Conservation (phyloP, 2,113 vertebrate genomes). For the Cyprinodon brontotheroides region DNA sequence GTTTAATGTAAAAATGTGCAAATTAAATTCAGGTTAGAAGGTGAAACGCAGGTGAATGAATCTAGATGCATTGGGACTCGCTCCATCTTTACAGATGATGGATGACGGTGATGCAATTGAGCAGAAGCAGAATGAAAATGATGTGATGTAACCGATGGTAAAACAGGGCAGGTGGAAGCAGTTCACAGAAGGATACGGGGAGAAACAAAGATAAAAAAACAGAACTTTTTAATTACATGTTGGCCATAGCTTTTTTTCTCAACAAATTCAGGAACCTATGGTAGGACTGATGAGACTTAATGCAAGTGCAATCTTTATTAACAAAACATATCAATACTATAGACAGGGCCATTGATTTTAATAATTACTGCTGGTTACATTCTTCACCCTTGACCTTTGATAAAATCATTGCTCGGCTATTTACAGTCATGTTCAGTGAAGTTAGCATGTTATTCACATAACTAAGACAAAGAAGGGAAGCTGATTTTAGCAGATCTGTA, state of each 20-base stretch:
- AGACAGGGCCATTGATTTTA: not conserved
- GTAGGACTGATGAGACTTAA: not conserved
- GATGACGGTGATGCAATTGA: not conserved
- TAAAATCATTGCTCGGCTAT: not conserved
- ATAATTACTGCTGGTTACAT: not conserved
- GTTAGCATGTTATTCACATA: not conserved
- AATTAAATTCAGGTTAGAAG: not conserved
- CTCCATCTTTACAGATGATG: not conserved
- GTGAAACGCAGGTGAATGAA: not conserved
- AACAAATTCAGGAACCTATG: not conserved
- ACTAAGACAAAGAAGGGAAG: not conserved
- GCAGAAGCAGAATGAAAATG: not conserved
- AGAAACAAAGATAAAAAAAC: not conserved
- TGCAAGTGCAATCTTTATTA: not conserved
- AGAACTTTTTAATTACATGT: not conserved
- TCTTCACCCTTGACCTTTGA: not conserved
- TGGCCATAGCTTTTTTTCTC: not conserved
- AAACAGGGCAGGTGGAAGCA: not conserved
- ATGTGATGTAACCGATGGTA: slow-evolving; percentile 8
- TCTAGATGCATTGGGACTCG: not conserved
- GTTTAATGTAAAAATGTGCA: not conserved
- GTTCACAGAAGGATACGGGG: not conserved
- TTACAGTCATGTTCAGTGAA: not conserved
- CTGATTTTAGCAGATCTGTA: too few relatives aligned
- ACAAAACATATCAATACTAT: not conserved